Evolutionary conservation across 2,113 vertebrate species (phyloP).

Genomic region (Salvelinus fontinalis): DNA sequence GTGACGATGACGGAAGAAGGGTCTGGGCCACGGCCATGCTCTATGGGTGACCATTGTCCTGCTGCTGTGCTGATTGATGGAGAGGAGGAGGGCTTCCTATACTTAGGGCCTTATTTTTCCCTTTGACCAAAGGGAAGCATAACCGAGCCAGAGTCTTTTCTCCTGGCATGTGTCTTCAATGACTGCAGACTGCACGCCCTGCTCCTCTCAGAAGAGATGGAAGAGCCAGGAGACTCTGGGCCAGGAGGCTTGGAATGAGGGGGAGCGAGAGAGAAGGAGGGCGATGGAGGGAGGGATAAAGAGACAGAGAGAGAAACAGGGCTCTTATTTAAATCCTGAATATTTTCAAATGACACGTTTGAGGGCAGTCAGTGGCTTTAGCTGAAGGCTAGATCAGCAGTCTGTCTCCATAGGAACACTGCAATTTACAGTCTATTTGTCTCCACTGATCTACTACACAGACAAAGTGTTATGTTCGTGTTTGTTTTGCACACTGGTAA

Average conservation of each 20-base stretch:
- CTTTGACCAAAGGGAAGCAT: neutral
- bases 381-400: conserved; percentile 29
- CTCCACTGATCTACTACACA: conserved; percentile 8
- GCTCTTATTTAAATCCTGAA: conserved; percentile 12
- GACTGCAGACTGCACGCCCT: conserved; percentile 1
- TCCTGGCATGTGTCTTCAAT: conserved; percentile 18
- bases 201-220: neutral
- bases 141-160: neutral
- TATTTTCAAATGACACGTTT: conserved; percentile 30
- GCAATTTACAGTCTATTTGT: conserved; percentile 30
- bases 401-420: conserved; percentile 18
- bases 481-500: conserved; percentile 34
- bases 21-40: neutral
- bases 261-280: neutral
- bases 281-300: neutral
- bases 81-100: conserved; percentile 6
- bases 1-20: neutral
- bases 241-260: neutral
- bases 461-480: conserved; percentile 4
- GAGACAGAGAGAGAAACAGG: neutral
- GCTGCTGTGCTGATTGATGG: neutral
- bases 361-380: conserved; percentile 14
- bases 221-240: neutral
- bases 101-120: neutral
- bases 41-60: conserved; percentile 14